phyloP scores from a whole-genome alignment of 2,797 vertebrate genomes.

The Oreonectes daqikongensis region DNA sequence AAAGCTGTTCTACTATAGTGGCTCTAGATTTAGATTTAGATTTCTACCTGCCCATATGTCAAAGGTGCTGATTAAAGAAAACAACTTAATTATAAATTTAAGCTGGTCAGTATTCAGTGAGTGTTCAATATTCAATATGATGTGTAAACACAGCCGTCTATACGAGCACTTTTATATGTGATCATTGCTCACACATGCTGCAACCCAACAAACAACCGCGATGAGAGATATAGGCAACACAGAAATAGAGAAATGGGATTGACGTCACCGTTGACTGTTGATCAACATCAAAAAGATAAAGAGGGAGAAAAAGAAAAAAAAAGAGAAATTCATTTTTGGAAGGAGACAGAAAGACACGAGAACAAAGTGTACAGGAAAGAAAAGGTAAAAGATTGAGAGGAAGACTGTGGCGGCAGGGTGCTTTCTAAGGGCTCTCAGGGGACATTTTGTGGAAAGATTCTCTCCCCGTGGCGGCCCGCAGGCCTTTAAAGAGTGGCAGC shows the following conservation, averaged over 20 bases:
- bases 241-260: not conserved
- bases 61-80: not conserved
- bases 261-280: slow-evolving; percentile 15
- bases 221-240: not conserved
- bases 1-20: not conserved
- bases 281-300: slow-evolving; percentile 23
- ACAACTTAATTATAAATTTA: not conserved
- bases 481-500: slow-evolving; percentile 71
- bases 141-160: not conserved
- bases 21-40: not conserved
- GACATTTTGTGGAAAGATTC: slow-evolving; percentile 64
- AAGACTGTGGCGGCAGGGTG: slow-evolving; percentile 45
- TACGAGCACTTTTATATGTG: not conserved
- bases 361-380: slow-evolving; percentile 5
- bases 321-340: slow-evolving; percentile 48
- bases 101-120: slow-evolving; percentile 1
- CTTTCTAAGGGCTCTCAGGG: slow-evolving; percentile 43
- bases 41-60: not conserved
- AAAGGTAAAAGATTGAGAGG: slow-evolving; percentile 53
- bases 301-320: not conserved
- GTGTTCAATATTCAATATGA: not conserved
- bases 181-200: slow-evolving; percentile 12
- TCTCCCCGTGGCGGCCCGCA: slow-evolving; percentile 70
- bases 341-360: slow-evolving; percentile 57
- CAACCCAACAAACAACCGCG: slow-evolving; percentile 9